Conservation (phyloP, 1,140 invertebrate species). For the Drosophila sechellia region DNA sequence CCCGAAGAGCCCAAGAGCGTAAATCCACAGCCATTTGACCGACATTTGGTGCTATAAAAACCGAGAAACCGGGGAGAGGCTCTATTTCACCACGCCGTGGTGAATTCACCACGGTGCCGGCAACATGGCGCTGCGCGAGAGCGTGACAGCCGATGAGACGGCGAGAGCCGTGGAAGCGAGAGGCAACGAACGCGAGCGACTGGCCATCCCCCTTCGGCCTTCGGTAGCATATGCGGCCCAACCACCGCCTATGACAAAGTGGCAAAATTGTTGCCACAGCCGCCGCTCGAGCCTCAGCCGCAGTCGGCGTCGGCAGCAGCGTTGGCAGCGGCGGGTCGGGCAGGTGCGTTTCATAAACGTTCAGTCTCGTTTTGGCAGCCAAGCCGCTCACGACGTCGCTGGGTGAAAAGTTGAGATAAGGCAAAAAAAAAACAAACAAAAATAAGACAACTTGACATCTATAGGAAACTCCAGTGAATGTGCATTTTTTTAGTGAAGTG, state of each 20-base stretch:
- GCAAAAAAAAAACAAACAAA: not conserved
- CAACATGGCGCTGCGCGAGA: conserved; percentile 72
- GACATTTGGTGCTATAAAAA: conserved; percentile 52
- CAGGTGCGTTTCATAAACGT: conserved; percentile 44
- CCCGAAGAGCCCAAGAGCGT: not conserved
- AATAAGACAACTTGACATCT: not conserved
- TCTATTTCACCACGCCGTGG: conserved; percentile 19
- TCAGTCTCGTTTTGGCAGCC: conserved; percentile 84
- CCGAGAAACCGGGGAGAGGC: not conserved
- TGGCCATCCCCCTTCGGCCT: conserved; percentile 23
- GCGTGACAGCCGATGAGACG: conserved; percentile 29
- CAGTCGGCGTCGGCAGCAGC: conserved; percentile 9
- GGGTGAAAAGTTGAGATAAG: conserved; percentile 19
- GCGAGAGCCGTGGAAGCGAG: conserved; percentile 7
- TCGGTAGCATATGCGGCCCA: not conserved
- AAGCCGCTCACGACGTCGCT: conserved; percentile 69
- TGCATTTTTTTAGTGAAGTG: conserved; percentile 38
- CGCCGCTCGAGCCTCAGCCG: conserved; percentile 18
- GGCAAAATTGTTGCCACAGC: conserved; percentile 55
- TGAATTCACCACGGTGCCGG: not conserved
- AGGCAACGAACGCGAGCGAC: not conserved
- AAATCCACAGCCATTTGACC: conserved; percentile 33
- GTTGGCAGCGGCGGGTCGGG: conserved; percentile 16
- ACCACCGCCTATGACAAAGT: conserved; percentile 66
- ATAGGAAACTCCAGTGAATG: not conserved